These are phyloP conservation scores for Rostratula benghalensis DNA, from an alignment of 2,113 vertebrate genomes.

Conservation along the genomic window DNA sequence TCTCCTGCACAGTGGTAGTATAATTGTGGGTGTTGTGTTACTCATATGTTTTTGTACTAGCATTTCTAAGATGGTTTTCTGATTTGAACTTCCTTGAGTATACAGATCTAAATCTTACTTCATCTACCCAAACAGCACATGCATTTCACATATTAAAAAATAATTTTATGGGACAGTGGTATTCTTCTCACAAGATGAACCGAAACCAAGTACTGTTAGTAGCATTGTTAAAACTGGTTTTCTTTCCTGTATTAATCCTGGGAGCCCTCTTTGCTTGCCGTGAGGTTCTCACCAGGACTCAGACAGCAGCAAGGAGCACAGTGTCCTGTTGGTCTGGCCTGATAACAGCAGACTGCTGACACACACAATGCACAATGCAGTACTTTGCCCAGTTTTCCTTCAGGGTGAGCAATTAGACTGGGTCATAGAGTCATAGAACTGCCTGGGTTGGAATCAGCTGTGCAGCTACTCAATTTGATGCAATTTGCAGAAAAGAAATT, in stretches of 20 bases:
- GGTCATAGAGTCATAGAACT: no score
- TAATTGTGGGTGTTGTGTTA: neutral
- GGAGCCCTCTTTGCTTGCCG: neutral
- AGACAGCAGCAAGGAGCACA: rapidly evolving
- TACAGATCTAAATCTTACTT: neutral
- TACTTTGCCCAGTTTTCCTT: neutral
- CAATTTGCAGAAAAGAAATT: neutral
- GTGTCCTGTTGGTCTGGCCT: neutral
- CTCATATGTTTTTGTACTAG: neutral
- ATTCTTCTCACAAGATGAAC: neutral
- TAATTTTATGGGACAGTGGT: neutral
- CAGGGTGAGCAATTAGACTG: no score
- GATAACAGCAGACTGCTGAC: neutral
- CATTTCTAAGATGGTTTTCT: neutral
- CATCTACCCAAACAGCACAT: neutral
- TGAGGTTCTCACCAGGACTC: neutral
- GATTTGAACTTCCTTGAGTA: neutral
- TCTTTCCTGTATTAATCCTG: neutral
- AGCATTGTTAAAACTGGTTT: neutral
- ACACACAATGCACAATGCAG: rapidly evolving
- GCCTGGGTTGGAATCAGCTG: no score
- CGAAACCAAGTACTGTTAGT: neutral
- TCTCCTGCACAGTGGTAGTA: neutral
- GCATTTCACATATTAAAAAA: neutral
- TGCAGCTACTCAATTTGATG: neutral